Base-by-base conservation (phyloP, 53 echinoderm and acorn worm species). In the Holothuria leucospilota region DNA sequence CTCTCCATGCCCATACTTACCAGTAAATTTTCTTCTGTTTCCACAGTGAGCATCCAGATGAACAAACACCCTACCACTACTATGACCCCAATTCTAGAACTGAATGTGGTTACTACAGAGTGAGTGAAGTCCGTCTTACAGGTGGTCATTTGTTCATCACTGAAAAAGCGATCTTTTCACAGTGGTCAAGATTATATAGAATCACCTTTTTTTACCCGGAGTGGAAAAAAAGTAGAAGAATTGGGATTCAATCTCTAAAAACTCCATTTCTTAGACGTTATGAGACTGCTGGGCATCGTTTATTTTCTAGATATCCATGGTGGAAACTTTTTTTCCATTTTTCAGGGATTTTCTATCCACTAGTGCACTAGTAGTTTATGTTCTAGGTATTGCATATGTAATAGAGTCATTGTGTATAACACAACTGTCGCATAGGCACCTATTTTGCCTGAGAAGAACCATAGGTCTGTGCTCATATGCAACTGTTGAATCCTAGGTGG, bases 91-190 rank as follows among this genome's bases (percentile, higher is more conserved):
- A 66, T 6, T 93, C 89, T 39, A 90, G 86, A 82, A 69, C 98
- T 0, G 98, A 97, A 89, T 97, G 98, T 67, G 59, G 78, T 21
- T 97, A 97, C 93, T 97, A 97, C 93, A 88, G 93, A 41, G 83
- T 85, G 51, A 95, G 94, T 49, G 98, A 97, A 86, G 90, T 94
- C 20, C 80, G 94, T 29, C 82, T 96, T n/a, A 88, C 94, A 13
- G 92, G 94, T 75, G 96, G 96, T 9, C 94, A 94, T 65, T 87
- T 96, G 56, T 94, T 96, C 87, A 96, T 96, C 89, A 96, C 94
- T 13, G 96, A 96, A 81, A 96, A 96, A 71, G 96, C 96, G n/a
- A 87, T 96, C 68, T 96, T 96, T 78, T 94, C 92, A 51, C 91
- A 91, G 78, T 96, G 96, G 96, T 91, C 96, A 46, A 72, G 87